These are phyloP conservation scores for Rhinogobius similis DNA, from an alignment of 2,113 vertebrate genomes.

Conservation along the genomic window DNA sequence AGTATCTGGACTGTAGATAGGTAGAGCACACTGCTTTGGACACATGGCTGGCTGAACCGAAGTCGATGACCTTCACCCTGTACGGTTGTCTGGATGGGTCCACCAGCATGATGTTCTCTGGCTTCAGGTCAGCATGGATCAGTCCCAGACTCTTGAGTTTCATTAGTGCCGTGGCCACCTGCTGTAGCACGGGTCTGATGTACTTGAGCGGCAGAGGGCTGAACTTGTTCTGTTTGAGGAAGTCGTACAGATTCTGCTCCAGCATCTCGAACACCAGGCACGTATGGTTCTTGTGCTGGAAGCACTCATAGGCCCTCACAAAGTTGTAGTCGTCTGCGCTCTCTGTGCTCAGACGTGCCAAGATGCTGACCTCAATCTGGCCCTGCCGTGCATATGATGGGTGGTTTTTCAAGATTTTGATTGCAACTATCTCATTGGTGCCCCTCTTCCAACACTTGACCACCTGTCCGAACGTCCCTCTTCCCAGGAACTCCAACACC, in stretches of 20 bases:
- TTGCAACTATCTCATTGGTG: slow-evolving; percentile 98
- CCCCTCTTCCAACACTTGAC: slow-evolving; percentile 99
- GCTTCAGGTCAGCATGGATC: slow-evolving; percentile 98
- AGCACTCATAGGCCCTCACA: slow-evolving; percentile 97
- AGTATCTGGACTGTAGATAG: slow-evolving; percentile 97
- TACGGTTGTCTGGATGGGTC: slow-evolving; percentile 96
- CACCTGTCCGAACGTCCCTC: slow-evolving; percentile 97
- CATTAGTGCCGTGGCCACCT: slow-evolving; percentile 97
- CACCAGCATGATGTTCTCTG: slow-evolving; percentile 99
- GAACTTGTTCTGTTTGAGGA: slow-evolving; percentile 99
- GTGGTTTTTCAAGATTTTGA: slow-evolving; percentile 99
- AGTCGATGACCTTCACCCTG: slow-evolving; percentile 98
- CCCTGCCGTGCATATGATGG: slow-evolving; percentile 96
- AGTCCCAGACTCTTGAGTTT: slow-evolving; percentile 97
- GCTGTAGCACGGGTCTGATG: slow-evolving; percentile 95
- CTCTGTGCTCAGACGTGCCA: slow-evolving; percentile 96
- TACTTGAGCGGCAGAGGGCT: slow-evolving; percentile 96
- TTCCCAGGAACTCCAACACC: slow-evolving; percentile 95
- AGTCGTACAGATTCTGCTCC: slow-evolving; percentile 99
- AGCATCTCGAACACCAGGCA: slow-evolving; percentile 99
- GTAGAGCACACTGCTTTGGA: slow-evolving; percentile 99
- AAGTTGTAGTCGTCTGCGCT: slow-evolving; percentile 98
- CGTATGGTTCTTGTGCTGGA: slow-evolving; percentile 99
- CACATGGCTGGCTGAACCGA: slow-evolving; percentile 97
- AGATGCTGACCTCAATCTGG: slow-evolving; percentile 98